Base-by-base conservation (phyloP, 1,140 invertebrate species). In the Meteorus sp. region DNA sequence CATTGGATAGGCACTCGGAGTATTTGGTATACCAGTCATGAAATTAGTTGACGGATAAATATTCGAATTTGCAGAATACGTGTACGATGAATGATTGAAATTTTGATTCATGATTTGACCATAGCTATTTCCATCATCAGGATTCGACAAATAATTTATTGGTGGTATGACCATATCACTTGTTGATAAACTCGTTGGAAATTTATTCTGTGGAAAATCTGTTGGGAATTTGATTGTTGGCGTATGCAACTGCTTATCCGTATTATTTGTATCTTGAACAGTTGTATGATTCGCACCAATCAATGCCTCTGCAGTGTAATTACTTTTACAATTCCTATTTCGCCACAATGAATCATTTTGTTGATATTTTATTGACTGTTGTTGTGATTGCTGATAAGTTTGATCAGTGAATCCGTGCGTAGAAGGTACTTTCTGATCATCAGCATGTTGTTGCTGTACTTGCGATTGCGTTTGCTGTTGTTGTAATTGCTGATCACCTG, bases 241-340 rank as follows among this genome's bases (percentile, higher is more conserved):
- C 0, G 52, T 23, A 15, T 60, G 62, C 1, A 58, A n/a, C 7
- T 80, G 76, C 23, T 78, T 80, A 3, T 80, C 76, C 3, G 71
- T 63, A 27, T 73, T 64, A 56, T 62, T 70, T 22, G 66, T 72
- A 45, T 80, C 75, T 3, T 71, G 76, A 51, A 76, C 69, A 61
- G 60, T 77, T 23, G 48, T 71, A 50, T 65, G 48, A 51, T 58
- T 82, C 35, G 64, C 77, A 45, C 79, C 78, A 43, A 86, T 85
- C 8, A 86, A 63, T 11, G 84, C 82, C 59, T 86, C 85, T 0
- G 85, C 84, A 2, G 84, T 85, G 51, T 86, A 85, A 71, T 81
- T 86, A 44, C 80, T 85, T 19, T 82, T 82, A 27, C 78, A 80
- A 47, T 80, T 79, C 39, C 78, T 64, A 22, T 64, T 70, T 56